These are phyloP conservation scores for Drosophila birchii DNA, from an alignment of 2,888 invertebrate species.

Conservation along the genomic window DNA sequence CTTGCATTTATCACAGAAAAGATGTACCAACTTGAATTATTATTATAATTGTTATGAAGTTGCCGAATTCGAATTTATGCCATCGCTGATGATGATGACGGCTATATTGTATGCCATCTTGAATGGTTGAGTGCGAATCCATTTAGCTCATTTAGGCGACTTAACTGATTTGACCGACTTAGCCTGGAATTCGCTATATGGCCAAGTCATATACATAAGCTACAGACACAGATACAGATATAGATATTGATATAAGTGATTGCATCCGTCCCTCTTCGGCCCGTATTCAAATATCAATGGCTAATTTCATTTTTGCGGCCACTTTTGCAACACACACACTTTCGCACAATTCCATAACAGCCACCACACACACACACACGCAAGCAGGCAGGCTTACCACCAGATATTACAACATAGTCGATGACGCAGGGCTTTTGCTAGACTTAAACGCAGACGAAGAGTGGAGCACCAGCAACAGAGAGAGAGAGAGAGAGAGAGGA, in stretches of 20 bases:
- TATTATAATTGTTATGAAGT: slow-evolving; percentile 3
- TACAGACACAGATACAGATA: background rate
- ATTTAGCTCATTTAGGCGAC: slow-evolving; percentile 25
- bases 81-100: slow-evolving; percentile 3
- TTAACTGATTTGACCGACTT: slow-evolving; percentile 44
- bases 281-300: slow-evolving; percentile 51
- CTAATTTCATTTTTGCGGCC: slow-evolving; percentile 58
- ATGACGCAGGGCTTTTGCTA: slow-evolving; percentile 77
- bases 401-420: slow-evolving; percentile 53
- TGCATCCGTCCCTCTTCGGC: slow-evolving; percentile 25
- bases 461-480: background rate
- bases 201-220: background rate
- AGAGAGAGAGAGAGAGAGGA: background rate
- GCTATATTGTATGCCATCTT: slow-evolving; percentile 22
- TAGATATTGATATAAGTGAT: slow-evolving; percentile 1
- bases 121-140: slow-evolving; percentile 30
- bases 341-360: slow-evolving; percentile 47
- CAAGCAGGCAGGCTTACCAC: slow-evolving; percentile 1
- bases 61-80: slow-evolving; percentile 9
- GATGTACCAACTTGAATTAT: slow-evolving; percentile 1
- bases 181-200: slow-evolving; percentile 36
- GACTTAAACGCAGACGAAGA: slow-evolving; percentile 10
- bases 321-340: slow-evolving; percentile 73
- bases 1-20: background rate
- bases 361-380: slow-evolving; percentile 26